Conservation (phyloP, 1,140 invertebrate genomes). For the Eumaeus atala region DNA sequence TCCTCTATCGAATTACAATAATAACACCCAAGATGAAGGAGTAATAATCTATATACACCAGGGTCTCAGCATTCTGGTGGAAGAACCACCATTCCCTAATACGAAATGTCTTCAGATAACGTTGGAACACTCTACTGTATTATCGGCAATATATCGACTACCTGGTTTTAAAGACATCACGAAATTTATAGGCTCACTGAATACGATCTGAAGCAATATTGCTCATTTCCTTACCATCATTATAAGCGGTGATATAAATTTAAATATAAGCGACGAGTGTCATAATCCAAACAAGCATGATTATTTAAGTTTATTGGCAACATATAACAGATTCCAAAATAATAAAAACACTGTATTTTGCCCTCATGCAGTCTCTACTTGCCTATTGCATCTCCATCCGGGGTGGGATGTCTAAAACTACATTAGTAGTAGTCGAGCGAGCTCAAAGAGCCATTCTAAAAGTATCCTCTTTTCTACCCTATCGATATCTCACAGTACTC, state of each 20-base stretch:
- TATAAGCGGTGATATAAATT: neutral
- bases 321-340: no score
- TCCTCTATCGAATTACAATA: slow-evolving; percentile 1
- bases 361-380: no score
- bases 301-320: no score
- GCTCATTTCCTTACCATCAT: slow-evolving; percentile 14
- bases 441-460: no score
- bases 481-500: no score
- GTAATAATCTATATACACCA: slow-evolving; percentile 17
- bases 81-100: slow-evolving; percentile 8
- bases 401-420: no score
- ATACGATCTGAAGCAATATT: slow-evolving; percentile 4
- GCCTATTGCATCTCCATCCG: no score
- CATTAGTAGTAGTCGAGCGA: no score
- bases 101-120: slow-evolving; percentile 3
- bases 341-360: no score
- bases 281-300: no score
- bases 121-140: slow-evolving; percentile 8
- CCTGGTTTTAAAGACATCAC: slow-evolving; percentile 22
- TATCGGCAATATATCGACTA: slow-evolving; percentile 25
- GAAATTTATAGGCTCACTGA: slow-evolving; percentile 19
- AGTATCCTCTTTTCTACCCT: no score
- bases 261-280: slow-evolving; percentile 3
- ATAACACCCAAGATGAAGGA: slow-evolving; percentile 26
- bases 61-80: neutral